A percentile compares a stretch with the other conserved stretches of the same genome.
Conservation (phyloP, 64 coral and sea anemone species). For the Actinia equina region DNA sequence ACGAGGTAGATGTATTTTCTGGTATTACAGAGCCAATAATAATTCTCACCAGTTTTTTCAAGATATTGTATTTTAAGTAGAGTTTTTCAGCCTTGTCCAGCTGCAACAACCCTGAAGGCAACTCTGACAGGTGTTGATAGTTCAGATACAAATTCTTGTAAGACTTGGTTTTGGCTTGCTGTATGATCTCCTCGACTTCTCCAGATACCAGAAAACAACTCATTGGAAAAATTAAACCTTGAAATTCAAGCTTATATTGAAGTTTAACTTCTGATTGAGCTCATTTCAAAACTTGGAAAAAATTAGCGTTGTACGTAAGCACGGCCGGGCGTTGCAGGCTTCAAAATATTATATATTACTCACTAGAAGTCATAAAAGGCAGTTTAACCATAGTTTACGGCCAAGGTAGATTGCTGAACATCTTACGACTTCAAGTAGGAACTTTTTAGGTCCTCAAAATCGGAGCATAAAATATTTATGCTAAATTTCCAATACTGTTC, state of each 20-base stretch:
- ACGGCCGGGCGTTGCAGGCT: too few relatives aligned
- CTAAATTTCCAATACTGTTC: too few relatives aligned
- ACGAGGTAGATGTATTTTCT: too few relatives aligned
- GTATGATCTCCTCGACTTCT: conserved; percentile 26
- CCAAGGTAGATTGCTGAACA: background rate
- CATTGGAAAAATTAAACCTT: background rate
- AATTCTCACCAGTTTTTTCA: conserved; percentile 60
- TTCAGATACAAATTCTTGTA: conserved; percentile 78
- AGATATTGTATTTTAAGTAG: conserved; percentile 78
- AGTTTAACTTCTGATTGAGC: background rate
- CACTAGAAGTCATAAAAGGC: background rate
- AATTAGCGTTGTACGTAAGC: too few relatives aligned
- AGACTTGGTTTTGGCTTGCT: conserved; percentile 36
- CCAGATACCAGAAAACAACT: background rate
- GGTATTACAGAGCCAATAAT: background rate
- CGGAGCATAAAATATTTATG: too few relatives aligned
- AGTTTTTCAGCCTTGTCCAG: conserved; percentile 63
- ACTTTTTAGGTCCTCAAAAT: background rate
- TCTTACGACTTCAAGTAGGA: background rate
- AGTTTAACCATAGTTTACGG: background rate
- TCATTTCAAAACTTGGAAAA: background rate
- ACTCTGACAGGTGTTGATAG: conserved; percentile 72
- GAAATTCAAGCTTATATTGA: background rate
- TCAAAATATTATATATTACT: background rate
- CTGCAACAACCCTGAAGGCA: conserved; percentile 53